phyloP scores from a whole-genome alignment of 2,113 vertebrate species.

The Mixornis gularis region DNA sequence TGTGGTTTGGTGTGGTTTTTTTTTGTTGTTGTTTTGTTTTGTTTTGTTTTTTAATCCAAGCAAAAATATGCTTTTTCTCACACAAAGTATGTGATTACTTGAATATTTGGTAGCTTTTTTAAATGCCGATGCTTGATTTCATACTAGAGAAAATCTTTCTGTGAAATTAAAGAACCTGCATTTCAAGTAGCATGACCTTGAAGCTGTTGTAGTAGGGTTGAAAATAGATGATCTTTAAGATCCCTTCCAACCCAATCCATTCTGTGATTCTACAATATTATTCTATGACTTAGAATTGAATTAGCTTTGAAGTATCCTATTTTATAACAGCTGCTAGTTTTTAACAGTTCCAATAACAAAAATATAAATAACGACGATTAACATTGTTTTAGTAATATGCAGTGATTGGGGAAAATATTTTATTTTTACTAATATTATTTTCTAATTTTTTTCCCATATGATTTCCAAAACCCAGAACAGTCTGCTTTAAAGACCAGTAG shows the following conservation, averaged over 20 bases:
- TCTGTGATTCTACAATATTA: not conserved
- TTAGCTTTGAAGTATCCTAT: not conserved
- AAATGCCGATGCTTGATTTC: not conserved
- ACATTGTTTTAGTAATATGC: not conserved
- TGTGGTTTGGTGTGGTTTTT: not conserved
- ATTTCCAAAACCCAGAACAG: not conserved
- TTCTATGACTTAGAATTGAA: not conserved
- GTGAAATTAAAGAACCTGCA: not conserved
- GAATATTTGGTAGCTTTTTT: not conserved
- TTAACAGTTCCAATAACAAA: not conserved
- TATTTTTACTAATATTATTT: not conserved
- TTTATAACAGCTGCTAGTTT: not conserved
- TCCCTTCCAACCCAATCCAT: not conserved
- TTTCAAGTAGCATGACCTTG: not conserved
- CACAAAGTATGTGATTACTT: not conserved
- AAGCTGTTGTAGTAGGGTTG: not conserved
- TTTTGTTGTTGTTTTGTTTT: too few relatives aligned
- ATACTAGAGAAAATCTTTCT: not conserved
- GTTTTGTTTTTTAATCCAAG: not conserved
- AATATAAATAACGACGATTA: not conserved
- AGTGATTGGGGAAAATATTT: not conserved
- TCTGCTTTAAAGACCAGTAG: not conserved
- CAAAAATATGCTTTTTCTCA: not conserved
- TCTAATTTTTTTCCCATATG: not conserved
- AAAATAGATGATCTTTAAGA: not conserved